These are phyloP conservation scores for Cephus rjabovi DNA, from an alignment of 2,888 invertebrate genomes.

Conservation along the genomic window DNA sequence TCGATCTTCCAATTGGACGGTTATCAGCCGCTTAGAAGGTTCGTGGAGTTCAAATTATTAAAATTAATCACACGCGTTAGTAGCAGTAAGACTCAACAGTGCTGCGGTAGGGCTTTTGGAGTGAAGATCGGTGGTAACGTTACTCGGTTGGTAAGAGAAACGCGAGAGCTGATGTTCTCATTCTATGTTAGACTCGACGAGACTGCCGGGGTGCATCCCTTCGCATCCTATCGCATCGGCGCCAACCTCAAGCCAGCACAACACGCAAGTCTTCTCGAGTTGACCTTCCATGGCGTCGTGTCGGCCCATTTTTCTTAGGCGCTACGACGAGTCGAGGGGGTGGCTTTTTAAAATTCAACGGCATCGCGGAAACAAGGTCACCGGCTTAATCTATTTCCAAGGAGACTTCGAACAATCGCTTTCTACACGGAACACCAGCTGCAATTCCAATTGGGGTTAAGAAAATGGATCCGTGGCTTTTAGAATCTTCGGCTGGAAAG, in stretches of 20 bases:
- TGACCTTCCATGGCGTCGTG: slow-evolving; percentile 24
- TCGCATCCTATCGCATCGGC: slow-evolving; percentile 42
- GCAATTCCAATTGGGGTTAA: neutral
- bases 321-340: neutral
- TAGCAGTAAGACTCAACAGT: neutral
- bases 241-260: slow-evolving; percentile 34
- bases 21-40: neutral
- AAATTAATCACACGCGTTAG: neutral
- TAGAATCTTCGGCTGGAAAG: neutral
- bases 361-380: neutral
- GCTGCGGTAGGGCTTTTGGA: neutral
- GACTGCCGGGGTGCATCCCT: slow-evolving; percentile 40
- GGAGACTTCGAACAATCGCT: neutral
- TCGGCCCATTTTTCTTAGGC: neutral
- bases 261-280: slow-evolving; percentile 32
- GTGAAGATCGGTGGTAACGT: neutral
- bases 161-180: slow-evolving; percentile 18
- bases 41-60: neutral
- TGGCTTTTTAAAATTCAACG: slow-evolving; percentile 4
- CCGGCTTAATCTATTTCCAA: neutral
- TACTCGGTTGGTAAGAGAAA: slow-evolving; percentile 11
- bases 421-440: neutral
- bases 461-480: neutral
- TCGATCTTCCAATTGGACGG: neutral
- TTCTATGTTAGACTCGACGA: slow-evolving; percentile 38